These are phyloP conservation scores for Mechanitis messenoides DNA, from an alignment of 2,888 invertebrate species.

Conservation along the genomic window DNA sequence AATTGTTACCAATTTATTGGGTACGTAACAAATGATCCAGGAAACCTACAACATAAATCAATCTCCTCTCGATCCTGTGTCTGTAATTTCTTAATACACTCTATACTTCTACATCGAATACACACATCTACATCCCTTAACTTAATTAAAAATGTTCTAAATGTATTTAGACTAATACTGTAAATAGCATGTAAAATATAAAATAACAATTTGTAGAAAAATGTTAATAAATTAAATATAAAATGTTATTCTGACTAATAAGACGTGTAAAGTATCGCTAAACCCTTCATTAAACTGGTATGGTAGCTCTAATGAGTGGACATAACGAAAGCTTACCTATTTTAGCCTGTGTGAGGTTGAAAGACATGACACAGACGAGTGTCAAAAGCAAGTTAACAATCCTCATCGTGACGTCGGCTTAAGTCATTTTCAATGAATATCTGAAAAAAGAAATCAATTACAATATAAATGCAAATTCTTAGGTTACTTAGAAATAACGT, in stretches of 20 bases:
- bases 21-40: slow-evolving; percentile 1
- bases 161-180: too few relatives aligned
- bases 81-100: slow-evolving; percentile 1
- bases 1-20: slow-evolving; percentile 6
- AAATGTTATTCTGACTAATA: too few relatives aligned
- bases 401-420: slow-evolving; percentile 62
- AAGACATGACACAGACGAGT: slow-evolving; percentile 64
- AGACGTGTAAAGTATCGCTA: too few relatives aligned
- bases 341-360: slow-evolving; percentile 71
- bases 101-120: background rate
- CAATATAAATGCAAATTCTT: background rate
- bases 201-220: too few relatives aligned
- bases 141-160: too few relatives aligned
- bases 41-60: slow-evolving; percentile 4
- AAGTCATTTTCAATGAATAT: slow-evolving; percentile 46
- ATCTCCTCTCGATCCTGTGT: slow-evolving; percentile 1
- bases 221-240: too few relatives aligned
- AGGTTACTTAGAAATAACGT: too few relatives aligned
- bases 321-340: slow-evolving; percentile 52
- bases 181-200: too few relatives aligned
- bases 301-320: background rate
- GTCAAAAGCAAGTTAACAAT: slow-evolving; percentile 60
- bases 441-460: slow-evolving; percentile 25
- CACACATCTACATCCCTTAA: background rate
- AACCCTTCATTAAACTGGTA: background rate